Base-by-base conservation (phyloP, 2,888 invertebrate species). In the Calliscelio sp. region DNA sequence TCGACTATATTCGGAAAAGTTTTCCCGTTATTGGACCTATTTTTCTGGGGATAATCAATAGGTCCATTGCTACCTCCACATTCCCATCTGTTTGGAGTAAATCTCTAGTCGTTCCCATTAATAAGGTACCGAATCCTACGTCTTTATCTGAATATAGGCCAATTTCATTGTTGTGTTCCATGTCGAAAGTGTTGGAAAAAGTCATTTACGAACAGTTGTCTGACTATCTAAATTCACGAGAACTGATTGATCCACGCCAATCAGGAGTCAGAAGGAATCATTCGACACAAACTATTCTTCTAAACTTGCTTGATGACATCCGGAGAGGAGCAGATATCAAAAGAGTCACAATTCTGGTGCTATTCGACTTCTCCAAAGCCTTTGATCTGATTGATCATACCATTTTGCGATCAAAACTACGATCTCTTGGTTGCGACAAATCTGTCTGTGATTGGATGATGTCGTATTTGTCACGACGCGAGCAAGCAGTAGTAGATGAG, bases 381-480 rank as follows among this genome's bases (percentile, higher is more conserved):
- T 35, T 35, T 35, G 5, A 35, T 14, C 5, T 35, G 35, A 14
- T 14, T 5, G 35, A 35, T 35, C 35, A 35, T n/a, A n/a, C n/a
- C n/a, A n/a, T n/a, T n/a, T n/a, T n/a, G n/a, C n/a, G n/a, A n/a
- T n/a, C n/a, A n/a, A 49, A 49, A 20, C 49, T 24, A 10, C 20
- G 18, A 1, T 8, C 2, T 18, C 16, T 68, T 11, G 65, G 49
- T 1, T 65, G 46, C 18, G 44, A 44, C 6, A 0, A 16, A 3
- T 49, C 25, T 49, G 49, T 28, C 2, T 38, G 35, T 16, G 10
- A 22, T 2, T 65, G 65, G 65, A 41, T 65, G n/a, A n/a, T 25
- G 2, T 65, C 65, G 1, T 65, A 65, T 16, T 49, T 65, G 7
- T 11, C 22, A 11, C 5, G 24, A 10, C 49, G 49, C 4, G 7